Evolutionary conservation across 1,140 invertebrate species (phyloP), one percentile per base, ranked within the genome.

Genomic region (Camponotus floridanus): DNA sequence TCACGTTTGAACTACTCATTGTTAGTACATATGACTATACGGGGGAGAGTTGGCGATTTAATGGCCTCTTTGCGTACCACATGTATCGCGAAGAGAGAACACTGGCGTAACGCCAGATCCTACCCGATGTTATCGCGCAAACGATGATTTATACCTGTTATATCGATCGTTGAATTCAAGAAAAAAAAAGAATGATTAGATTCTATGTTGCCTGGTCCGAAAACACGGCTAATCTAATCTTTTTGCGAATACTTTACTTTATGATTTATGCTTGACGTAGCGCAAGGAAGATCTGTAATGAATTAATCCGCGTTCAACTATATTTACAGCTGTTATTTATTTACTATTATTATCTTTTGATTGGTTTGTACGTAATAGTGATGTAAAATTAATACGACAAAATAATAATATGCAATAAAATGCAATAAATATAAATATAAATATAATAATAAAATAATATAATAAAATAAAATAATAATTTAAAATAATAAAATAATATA

Each of bases 111-210:
- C 5, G 79, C 79, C 79, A 83, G 55, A 83, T 45, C 26, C 68
- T 61, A 31, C 39, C 55, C 68, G 68, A 74, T 83, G 39, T 48
- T 83, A 83, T 73, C 79, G 39, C 39, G 18, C 36, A 18, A 21
- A 71, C 55, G 68, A 83, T 61, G 79, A 83, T 74, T 83, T 73
- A 83, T 73, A 57, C 39, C 15, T 3, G 67, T 81, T 71, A 71
- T 21, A 18, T 81, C 51, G 59, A 81, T 81, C 79, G 15, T 81
- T 68, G n/a, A 65, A 70, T 79, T 36, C 45, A 9, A n/a, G 3
- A 62, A 67, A 31, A 45, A 68, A 67, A 42, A 67, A 51, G 33
- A 26, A 45, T 79, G 3, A 18, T 39, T 59, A 11, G 11, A 51
- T n/a, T 13, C n/a, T 8, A 26, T 26, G 39, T 33, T 31, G 36